A percentile compares a stretch with the other conserved stretches of the same genome.
Evolutionary conservation across 2,888 invertebrate species (phyloP).

Genomic region (Scaptodrosophila latifasciaeformis): DNA sequence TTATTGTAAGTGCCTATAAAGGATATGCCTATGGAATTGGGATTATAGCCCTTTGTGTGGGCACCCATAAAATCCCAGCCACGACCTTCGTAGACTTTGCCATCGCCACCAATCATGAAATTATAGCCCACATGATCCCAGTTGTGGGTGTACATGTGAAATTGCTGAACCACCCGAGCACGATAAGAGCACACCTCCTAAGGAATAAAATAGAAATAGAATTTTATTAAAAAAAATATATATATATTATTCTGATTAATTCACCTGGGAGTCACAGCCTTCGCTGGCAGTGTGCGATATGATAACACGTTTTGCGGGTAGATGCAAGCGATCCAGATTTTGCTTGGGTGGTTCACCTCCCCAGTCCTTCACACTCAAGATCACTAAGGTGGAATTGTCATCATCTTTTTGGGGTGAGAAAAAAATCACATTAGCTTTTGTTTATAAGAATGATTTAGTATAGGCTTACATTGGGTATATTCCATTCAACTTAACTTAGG

Average conservation of each 20-base stretch:
- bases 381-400: slow-evolving; percentile 72
- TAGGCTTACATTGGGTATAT: too few relatives aligned
- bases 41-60: slow-evolving; percentile 82
- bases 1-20: slow-evolving; percentile 83
- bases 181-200: slow-evolving; percentile 79
- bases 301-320: slow-evolving; percentile 78
- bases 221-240: background rate
- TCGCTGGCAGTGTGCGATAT: slow-evolving; percentile 82
- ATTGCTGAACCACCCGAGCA: slow-evolving; percentile 76
- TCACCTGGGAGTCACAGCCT: slow-evolving; percentile 77
- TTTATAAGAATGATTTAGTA: too few relatives aligned
- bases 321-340: slow-evolving; percentile 73
- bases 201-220: background rate
- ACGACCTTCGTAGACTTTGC: slow-evolving; percentile 82
- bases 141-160: slow-evolving; percentile 80
- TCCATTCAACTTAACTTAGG: slow-evolving; percentile 70
- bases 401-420: too few relatives aligned
- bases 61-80: slow-evolving; percentile 85
- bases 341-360: slow-evolving; percentile 80
- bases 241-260: slow-evolving; percentile 6
- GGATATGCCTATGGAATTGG: slow-evolving; percentile 81
- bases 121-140: slow-evolving; percentile 86
- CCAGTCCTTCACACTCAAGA: slow-evolving; percentile 81
- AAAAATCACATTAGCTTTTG: slow-evolving; percentile 26
- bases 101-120: slow-evolving; percentile 87